Evolutionary conservation across 2,797 vertebrate species (phyloP).

Genomic region (Hydrophis major): DNA sequence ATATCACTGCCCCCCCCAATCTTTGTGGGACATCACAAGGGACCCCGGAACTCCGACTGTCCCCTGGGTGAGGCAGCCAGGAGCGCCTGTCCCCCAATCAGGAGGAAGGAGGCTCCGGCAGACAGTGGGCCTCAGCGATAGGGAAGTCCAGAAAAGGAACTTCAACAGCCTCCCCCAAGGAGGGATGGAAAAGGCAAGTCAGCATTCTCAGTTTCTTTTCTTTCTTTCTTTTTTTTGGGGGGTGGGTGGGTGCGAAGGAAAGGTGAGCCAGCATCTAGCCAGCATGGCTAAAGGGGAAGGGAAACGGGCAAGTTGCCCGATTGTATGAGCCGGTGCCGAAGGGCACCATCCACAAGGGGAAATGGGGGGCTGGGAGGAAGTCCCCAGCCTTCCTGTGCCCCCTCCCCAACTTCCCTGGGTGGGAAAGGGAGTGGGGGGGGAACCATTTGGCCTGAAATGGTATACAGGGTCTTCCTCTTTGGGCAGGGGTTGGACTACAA

Average conservation of each 20-base stretch:
- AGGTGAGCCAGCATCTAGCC: neutral
- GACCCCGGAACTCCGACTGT: neutral
- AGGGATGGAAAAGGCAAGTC: neutral
- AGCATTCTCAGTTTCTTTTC: neutral
- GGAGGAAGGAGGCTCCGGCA: neutral
- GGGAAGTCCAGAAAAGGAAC: neutral
- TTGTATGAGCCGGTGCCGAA: neutral
- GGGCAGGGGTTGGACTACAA: neutral
- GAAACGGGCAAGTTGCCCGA: neutral
- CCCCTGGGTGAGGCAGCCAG: neutral
- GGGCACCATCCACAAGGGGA: neutral
- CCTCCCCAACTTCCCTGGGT: too few species aligned
- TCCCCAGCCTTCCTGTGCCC: neutral
- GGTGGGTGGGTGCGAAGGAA: neutral
- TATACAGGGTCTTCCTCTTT: neutral
- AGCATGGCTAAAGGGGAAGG: neutral
- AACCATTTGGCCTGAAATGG: neutral
- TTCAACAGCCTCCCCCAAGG: neutral
- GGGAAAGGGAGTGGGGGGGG: neutral
- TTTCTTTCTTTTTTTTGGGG: too few species aligned
- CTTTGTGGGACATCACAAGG: neutral
- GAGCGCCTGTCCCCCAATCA: neutral
- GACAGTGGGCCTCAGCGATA: neutral
- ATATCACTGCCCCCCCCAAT: neutral
- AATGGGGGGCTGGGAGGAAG: neutral